Evolutionary conservation across 2,888 invertebrate species (phyloP).

Genomic region (Chaitophorus viminalis): DNA sequence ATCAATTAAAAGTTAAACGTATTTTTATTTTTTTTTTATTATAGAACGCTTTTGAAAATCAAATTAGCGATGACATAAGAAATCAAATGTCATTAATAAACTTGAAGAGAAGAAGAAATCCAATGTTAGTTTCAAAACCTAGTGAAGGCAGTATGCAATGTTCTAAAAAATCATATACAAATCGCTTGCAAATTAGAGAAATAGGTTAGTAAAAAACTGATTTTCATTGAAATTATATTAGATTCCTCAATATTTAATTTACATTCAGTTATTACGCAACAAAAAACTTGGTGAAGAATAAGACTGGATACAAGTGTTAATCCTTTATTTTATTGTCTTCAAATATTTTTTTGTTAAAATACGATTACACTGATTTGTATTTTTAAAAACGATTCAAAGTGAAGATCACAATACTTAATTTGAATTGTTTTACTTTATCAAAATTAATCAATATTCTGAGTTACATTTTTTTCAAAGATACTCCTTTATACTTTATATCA

Average conservation of each 20-base stretch:
- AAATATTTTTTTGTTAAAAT: too few relatives aligned
- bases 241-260: neutral
- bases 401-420: too few relatives aligned
- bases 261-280: neutral
- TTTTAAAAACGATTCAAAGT: too few relatives aligned
- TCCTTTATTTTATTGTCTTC: too few relatives aligned
- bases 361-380: too few relatives aligned
- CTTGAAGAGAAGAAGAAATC: conserved; percentile 75
- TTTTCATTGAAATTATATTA: neutral
- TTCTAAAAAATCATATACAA: conserved; percentile 67
- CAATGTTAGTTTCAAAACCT: conserved; percentile 84
- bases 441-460: too few relatives aligned
- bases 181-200: conserved; percentile 57
- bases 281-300: too few relatives aligned
- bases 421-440: too few relatives aligned
- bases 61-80: conserved; percentile 52
- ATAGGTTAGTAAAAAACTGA: conserved; percentile 23
- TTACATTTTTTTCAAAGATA: too few relatives aligned
- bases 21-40: neutral
- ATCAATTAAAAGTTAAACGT: neutral
- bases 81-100: conserved; percentile 74
- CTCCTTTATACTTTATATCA: too few relatives aligned
- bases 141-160: conserved; percentile 80
- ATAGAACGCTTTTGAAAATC: conserved; percentile 60
- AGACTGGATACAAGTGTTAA: too few relatives aligned